These are phyloP conservation scores for Tolmerus cingulatus DNA, from an alignment of 2,888 invertebrate species.

Conservation along the genomic window DNA sequence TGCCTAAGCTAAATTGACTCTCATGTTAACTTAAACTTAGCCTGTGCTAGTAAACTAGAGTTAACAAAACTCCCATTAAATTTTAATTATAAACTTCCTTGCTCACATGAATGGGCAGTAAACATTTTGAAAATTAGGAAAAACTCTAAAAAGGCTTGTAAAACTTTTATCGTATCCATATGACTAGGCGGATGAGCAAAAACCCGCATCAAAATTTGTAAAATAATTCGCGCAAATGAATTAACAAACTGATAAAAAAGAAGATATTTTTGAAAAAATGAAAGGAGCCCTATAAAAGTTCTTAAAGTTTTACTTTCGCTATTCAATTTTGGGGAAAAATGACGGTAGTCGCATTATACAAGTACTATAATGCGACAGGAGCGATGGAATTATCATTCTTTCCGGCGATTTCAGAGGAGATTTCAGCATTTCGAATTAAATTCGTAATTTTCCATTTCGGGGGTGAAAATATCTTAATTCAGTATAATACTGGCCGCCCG, in stretches of 20 bases:
- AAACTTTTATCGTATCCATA: no score
- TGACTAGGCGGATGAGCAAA: no score
- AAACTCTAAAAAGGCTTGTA: no score
- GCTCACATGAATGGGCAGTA: no score
- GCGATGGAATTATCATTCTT: background rate
- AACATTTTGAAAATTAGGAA: no score
- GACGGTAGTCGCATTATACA: background rate
- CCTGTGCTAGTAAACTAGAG: no score
- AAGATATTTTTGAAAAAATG: background rate
- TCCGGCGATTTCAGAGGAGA: background rate
- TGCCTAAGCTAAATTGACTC: no score
- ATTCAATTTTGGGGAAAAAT: background rate
- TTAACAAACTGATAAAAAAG: background rate
- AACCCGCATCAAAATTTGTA: no score
- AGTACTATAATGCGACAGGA: background rate
- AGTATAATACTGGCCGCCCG: background rate
- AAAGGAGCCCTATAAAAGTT: background rate
- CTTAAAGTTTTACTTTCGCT: background rate
- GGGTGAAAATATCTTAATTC: background rate
- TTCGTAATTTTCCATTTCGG: background rate
- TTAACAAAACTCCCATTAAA: no score
- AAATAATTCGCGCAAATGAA: no score
- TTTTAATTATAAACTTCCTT: no score
- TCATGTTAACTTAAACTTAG: no score
- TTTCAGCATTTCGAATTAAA: background rate